phyloP scores from a whole-genome alignment of 23 tunicate genomes.

The Botrylloides violaceus region DNA sequence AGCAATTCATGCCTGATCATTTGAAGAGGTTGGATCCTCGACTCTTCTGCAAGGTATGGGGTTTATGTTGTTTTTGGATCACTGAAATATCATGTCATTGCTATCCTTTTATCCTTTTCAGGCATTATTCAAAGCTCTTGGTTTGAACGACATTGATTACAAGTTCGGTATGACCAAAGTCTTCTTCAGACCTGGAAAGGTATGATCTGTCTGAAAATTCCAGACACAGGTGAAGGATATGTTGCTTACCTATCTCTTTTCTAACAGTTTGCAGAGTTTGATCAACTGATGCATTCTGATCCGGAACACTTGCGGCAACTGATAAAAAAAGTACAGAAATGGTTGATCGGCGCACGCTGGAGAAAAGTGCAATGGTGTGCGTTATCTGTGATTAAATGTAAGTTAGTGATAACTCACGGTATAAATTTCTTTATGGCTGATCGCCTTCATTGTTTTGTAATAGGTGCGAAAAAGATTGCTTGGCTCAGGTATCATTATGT shows the following conservation, averaged over 20 bases:
- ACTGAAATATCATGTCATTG: too few relatives aligned
- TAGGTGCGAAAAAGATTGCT: conserved; percentile 75
- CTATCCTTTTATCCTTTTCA: conserved; percentile 14
- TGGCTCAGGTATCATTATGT: conserved; percentile 64
- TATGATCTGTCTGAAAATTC: neutral
- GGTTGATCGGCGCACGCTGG: conserved; percentile 96
- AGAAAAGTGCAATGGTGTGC: conserved; percentile 77
- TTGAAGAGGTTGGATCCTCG: conserved; percentile 80
- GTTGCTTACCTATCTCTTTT: too few relatives aligned
- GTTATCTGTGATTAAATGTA: conserved; percentile 59
- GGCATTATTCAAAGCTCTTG: conserved; percentile 98
- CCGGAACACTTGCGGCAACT: conserved; percentile 68
- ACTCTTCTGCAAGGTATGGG: conserved; percentile 75
- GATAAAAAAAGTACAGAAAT: conserved; percentile 94
- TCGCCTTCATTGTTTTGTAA: neutral
- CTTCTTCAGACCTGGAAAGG: conserved; percentile 98
- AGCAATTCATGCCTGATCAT: conserved; percentile 75
- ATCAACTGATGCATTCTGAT: conserved; percentile 91
- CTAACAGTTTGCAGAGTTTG: conserved; percentile 93
- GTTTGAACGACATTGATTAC: conserved; percentile 74
- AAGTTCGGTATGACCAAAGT: conserved; percentile 83
- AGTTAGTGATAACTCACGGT: neutral
- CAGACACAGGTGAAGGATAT: too few relatives aligned
- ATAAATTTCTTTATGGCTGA: neutral
- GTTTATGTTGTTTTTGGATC: neutral